Evolutionary conservation across 2,797 vertebrate species (phyloP).

Genomic region (Ispidina picta): DNA sequence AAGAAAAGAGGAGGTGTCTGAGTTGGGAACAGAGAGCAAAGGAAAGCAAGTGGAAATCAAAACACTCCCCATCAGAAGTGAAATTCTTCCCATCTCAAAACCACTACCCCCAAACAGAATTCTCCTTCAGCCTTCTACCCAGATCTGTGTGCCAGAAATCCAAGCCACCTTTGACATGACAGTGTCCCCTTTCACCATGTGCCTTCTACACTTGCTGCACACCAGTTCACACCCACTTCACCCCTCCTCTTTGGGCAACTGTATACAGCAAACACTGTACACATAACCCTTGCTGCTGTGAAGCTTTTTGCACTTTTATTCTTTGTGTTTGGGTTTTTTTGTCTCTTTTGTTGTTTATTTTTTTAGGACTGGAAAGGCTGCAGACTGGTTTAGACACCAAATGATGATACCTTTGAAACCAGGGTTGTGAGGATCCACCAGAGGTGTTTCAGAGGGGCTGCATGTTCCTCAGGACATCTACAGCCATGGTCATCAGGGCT

Average conservation of each 20-base stretch:
- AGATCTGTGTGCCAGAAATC: rapidly evolving
- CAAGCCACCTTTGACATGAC: rapidly evolving
- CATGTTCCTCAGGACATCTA: rapidly evolving
- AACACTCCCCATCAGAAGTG: not conserved
- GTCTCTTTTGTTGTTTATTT: not conserved
- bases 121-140: not conserved
- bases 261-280: rapidly evolving
- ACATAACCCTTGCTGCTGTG: not conserved
- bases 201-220: not conserved
- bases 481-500: rapidly evolving
- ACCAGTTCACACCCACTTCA: rapidly evolving
- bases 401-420: not conserved
- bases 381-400: not conserved
- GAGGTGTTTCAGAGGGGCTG: not conserved
- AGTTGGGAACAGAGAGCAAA: not conserved
- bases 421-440: not conserved
- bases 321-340: not conserved
- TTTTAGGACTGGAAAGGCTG: not conserved
- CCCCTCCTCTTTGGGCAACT: not conserved
- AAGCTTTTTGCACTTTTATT: not conserved
- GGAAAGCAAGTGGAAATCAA: not conserved
- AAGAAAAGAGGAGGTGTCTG: not conserved
- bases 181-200: rapidly evolving
- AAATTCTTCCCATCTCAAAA: not conserved
- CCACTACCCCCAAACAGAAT: not conserved